A percentile compares a stretch with the other conserved stretches of the same genome.
Conservation (phyloP, 2,888 invertebrate species). For the Byasa hedistus region DNA sequence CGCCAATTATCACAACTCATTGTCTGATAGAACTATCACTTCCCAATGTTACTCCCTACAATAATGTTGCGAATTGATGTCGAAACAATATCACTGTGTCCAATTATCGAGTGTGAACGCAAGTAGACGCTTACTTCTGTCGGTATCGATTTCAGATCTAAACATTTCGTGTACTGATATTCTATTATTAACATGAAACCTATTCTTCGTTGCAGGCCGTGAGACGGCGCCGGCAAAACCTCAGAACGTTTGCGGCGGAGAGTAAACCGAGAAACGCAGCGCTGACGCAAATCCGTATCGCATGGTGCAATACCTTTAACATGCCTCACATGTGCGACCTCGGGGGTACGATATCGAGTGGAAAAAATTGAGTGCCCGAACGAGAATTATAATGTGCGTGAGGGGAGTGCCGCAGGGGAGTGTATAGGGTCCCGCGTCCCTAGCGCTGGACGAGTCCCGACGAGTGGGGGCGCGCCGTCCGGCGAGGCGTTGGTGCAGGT, state of each 20-base stretch:
- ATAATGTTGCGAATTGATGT: constrained; percentile 11
- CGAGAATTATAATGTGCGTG: constrained; percentile 29
- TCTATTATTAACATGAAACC: constrained; percentile 57
- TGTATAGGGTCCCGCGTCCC: not conserved
- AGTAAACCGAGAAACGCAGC: constrained; percentile 46
- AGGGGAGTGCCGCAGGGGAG: constrained; percentile 21
- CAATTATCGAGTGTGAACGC: constrained; percentile 19
- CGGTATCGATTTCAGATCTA: constrained; percentile 21
- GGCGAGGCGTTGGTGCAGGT: constrained; percentile 24
- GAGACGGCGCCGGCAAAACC: constrained; percentile 56
- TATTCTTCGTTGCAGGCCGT: constrained; percentile 68
- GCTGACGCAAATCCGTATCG: constrained; percentile 36
- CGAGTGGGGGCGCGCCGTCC: too few species aligned
- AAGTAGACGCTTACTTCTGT: constrained; percentile 4
- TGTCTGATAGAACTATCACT: not conserved
- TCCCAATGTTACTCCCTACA: constrained; percentile 2
- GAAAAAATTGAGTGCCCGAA: constrained; percentile 4
- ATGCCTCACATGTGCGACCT: constrained; percentile 36
- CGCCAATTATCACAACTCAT: not conserved
- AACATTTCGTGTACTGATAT: constrained; percentile 15
- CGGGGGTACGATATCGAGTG: constrained; percentile 12
- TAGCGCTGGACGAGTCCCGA: too few species aligned
- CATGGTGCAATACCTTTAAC: constrained; percentile 48
- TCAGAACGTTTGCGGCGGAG: constrained; percentile 54
- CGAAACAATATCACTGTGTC: constrained; percentile 18